phyloP scores from a whole-genome alignment of 2,113 vertebrate species.

The Lasiurus cinereus region DNA sequence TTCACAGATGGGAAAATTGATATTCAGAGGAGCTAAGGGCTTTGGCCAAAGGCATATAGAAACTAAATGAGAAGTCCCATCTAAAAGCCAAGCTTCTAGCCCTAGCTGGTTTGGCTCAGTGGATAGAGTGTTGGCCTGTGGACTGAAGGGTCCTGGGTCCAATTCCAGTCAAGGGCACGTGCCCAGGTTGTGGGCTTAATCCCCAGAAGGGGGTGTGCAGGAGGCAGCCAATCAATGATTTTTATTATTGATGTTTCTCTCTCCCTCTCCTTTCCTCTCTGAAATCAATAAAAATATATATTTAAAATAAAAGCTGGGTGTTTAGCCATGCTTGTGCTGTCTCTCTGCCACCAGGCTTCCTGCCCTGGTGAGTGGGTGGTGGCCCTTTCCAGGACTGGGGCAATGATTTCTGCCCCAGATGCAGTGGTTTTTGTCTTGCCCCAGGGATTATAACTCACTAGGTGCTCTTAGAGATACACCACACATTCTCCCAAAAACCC shows the following conservation, averaged over 20 bases:
- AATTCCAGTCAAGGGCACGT: too few relatives aligned
- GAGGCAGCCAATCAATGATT: too few relatives aligned
- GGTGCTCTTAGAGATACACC: not conserved
- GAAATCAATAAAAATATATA: too few relatives aligned
- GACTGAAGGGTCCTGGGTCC: too few relatives aligned
- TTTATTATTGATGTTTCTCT: too few relatives aligned
- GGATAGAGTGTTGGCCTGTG: too few relatives aligned
- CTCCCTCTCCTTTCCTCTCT: too few relatives aligned
- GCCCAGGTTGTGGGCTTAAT: too few relatives aligned
- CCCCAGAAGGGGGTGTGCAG: too few relatives aligned
- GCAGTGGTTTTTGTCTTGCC: not conserved
- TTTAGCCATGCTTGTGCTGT: not conserved
- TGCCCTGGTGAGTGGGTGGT: not conserved
- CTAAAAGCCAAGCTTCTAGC: not conserved
- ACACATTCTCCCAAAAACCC: not conserved
- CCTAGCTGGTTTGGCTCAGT: too few relatives aligned
- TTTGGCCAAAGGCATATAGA: not conserved
- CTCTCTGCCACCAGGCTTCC: not conserved
- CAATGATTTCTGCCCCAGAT: not conserved
- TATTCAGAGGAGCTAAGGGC: not conserved
- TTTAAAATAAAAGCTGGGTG: not conserved
- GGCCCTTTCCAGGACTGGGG: not conserved
- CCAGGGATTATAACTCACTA: not conserved
- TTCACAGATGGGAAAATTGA: constrained; percentile 25
- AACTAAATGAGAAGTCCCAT: not conserved